phyloP scores from a whole-genome alignment of 1,140 invertebrate genomes.

The Bombus turneri region DNA sequence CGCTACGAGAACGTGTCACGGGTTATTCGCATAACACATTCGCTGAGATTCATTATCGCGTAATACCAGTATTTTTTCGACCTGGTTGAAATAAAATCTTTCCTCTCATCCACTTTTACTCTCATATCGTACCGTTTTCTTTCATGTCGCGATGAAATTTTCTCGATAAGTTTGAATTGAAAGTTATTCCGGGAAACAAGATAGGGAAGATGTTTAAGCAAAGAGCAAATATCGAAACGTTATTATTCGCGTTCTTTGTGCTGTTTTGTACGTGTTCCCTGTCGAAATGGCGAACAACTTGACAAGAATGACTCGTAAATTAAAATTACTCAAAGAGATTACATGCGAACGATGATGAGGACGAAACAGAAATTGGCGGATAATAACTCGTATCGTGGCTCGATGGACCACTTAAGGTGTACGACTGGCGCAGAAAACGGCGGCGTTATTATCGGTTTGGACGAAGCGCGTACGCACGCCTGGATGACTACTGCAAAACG shows the following conservation, averaged over 20 bases:
- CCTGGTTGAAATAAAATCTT: neutral
- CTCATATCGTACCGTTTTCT: neutral
- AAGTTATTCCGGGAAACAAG: neutral
- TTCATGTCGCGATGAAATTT: neutral
- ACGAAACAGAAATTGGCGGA: slow-evolving; percentile 28
- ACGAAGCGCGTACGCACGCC: slow-evolving; percentile 46
- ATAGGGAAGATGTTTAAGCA: neutral
- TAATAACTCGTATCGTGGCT: slow-evolving; percentile 47
- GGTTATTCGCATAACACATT: slow-evolving; percentile 39
- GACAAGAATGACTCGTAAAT: slow-evolving; percentile 19
- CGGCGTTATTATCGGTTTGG: slow-evolving; percentile 62
- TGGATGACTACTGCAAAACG: slow-evolving; percentile 65
- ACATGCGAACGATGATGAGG: slow-evolving; percentile 3
- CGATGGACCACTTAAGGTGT: slow-evolving; percentile 46
- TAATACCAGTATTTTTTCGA: slow-evolving; percentile 31
- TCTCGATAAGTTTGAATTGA: neutral
- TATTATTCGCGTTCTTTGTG: neutral
- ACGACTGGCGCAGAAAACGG: slow-evolving; percentile 34
- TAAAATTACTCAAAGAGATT: slow-evolving; percentile 1
- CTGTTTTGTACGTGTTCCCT: neutral
- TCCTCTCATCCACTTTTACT: neutral
- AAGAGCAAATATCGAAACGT: neutral
- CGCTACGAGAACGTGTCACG: slow-evolving; percentile 35
- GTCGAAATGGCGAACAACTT: neutral
- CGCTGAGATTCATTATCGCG: slow-evolving; percentile 33